Base-by-base conservation (phyloP, 2,113 vertebrate genomes). In the Ptilonorhynchus violaceus region DNA sequence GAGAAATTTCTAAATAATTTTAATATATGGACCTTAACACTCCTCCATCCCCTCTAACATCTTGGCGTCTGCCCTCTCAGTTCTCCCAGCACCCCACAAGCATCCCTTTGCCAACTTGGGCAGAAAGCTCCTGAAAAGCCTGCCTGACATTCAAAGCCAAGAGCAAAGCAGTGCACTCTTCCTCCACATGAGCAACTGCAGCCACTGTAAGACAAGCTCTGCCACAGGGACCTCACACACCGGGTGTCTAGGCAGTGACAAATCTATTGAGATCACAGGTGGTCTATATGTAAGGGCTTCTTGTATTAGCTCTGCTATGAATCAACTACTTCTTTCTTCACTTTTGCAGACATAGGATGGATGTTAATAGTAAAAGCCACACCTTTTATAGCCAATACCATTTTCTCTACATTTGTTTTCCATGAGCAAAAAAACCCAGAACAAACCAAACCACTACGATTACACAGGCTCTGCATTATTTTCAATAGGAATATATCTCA, bases 71-170 rank as follows among this genome's bases (percentile, higher is more conserved):
- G 11, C 6, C 35, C 10, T 35, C 15, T 41, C 41, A 24, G 15
- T 20, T n/a, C 11, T 52, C 21, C 49, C 44, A 49, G 33, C 7
- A 90, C 17, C 15, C 10, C 10, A 44, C 4, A 55, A 5, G 1
- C 0, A 4, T 0, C 4, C 13, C 4, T 16, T 56, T 60, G 5
- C 23, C 35, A 50, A 10, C 20, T 31, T 55, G 50, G 30, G 44
- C 39, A 85, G 53, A 77, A 59, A 68, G 35, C 4, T 81, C 39
- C 28, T 19, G 44, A 87, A 60, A 64, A 80, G 4, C 33, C 53
- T 76, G 28, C 9, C 49, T 0, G 0, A 18, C 1, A 0, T 41
- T 37, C 28, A 77, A 13, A 55, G 11, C 17, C 35, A 3, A 63
- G 35, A 85, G 58, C 19, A 64, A 69, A 59, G 16, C 31, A 46